These are phyloP conservation scores for Chaetorhynchus papuensis DNA, from an alignment of 2,113 vertebrate genomes.

Conservation along the genomic window DNA sequence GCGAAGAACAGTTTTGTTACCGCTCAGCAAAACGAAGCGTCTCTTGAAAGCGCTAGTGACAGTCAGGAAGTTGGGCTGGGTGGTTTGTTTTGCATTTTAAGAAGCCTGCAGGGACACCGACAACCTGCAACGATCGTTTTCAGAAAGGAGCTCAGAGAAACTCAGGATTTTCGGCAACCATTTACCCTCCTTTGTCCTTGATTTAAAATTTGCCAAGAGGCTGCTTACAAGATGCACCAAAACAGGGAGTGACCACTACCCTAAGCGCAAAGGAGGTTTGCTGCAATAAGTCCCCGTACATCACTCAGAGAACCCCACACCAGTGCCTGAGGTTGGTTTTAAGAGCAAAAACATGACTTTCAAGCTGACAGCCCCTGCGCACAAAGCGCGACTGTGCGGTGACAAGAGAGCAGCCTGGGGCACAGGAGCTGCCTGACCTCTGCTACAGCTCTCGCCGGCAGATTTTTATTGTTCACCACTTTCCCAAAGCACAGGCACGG, in stretches of 20 bases:
- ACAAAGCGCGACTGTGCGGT: not conserved
- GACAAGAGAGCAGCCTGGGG: conserved; percentile 54
- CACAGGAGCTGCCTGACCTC: conserved; percentile 56
- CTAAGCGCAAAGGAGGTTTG: not conserved
- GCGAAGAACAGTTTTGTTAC: not conserved
- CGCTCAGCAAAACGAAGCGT: not conserved
- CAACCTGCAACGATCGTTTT: not conserved
- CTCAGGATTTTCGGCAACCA: not conserved
- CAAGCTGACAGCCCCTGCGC: conserved; percentile 22
- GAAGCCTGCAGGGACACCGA: not conserved
- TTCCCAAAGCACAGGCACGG: not conserved
- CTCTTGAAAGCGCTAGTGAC: not conserved
- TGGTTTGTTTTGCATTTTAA: conserved; percentile 28
- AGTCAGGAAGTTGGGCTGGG: conserved; percentile 34
- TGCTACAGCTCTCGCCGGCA: not conserved
- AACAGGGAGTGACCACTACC: not conserved
- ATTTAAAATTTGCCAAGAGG: not conserved
- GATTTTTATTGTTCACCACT: conserved; percentile 40
- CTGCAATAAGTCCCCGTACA: not conserved
- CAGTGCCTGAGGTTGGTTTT: conserved; percentile 25
- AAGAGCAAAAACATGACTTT: conserved; percentile 29
- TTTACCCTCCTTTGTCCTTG: conserved; percentile 14
- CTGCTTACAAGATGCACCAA: not conserved
- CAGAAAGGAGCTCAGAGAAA: not conserved
- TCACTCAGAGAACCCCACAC: not conserved